phyloP scores from a whole-genome alignment of 2,888 invertebrate genomes.

The Heteromyza rotundicornis region DNA sequence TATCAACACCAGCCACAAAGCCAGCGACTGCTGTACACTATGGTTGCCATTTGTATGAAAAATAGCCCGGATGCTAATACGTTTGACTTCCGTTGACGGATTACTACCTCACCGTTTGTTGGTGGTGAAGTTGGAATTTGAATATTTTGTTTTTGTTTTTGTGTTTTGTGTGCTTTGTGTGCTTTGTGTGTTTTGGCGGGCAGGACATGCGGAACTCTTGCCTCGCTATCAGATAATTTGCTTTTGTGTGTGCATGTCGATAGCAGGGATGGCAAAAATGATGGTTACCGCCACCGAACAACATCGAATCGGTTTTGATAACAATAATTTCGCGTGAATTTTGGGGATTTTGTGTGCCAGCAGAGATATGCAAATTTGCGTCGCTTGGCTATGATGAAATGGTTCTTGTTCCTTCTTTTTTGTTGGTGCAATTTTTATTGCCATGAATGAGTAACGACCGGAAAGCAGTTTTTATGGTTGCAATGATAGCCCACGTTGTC shows the following conservation, averaged over 20 bases:
- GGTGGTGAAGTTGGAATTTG: slow-evolving; percentile 43
- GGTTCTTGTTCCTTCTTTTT: slow-evolving; percentile 16
- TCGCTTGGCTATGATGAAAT: not conserved
- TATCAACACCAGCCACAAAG: not conserved
- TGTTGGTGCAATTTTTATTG: slow-evolving; percentile 52
- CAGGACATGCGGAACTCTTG: no score
- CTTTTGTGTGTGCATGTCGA: no score
- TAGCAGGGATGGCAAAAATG: slow-evolving; percentile 26
- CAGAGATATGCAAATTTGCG: slow-evolving; percentile 54
- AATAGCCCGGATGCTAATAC: slow-evolving; percentile 60
- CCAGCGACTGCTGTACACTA: slow-evolving; percentile 30
- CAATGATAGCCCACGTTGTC: slow-evolving; percentile 44
- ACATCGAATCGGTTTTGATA: not conserved
- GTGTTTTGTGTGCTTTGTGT: slow-evolving; percentile 28
- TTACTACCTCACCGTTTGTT: slow-evolving; percentile 45
- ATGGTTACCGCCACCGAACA: not conserved
- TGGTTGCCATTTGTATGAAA: slow-evolving; percentile 56
- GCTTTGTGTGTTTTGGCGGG: not conserved
- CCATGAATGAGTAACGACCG: slow-evolving; percentile 59
- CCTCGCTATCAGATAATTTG: slow-evolving; percentile 55
- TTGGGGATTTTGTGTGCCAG: slow-evolving; percentile 10
- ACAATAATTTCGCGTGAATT: slow-evolving; percentile 25
- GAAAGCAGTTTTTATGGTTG: slow-evolving; percentile 57
- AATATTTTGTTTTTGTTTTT: slow-evolving; percentile 43
- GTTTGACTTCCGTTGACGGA: slow-evolving; percentile 61